Conservation (phyloP, 2,797 vertebrate genomes). For the Trematomus bernacchii region DNA sequence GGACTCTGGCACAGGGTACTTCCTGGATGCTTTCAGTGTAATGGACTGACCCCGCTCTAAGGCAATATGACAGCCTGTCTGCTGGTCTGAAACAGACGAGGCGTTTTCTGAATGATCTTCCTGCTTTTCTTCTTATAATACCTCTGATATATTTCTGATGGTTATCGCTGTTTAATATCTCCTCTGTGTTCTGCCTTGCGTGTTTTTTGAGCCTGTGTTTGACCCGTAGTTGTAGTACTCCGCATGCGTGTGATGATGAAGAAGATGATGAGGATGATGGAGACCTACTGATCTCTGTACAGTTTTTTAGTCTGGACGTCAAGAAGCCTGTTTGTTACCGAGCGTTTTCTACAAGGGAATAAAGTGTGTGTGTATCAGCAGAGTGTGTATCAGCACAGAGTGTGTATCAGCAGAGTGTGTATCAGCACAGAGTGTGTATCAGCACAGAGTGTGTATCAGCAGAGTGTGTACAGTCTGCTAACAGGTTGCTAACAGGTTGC, state of each 20-base stretch:
- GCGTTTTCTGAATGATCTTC: constrained; percentile 40
- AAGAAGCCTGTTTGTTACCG: constrained; percentile 55
- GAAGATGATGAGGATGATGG: too few relatives aligned
- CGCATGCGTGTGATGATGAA: constrained; percentile 83
- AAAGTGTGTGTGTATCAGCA: too few relatives aligned
- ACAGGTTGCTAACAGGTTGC: constrained; percentile 74
- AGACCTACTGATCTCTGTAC: constrained; percentile 62
- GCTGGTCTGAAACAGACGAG: too few relatives aligned
- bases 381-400: too few relatives aligned
- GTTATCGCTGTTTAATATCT: constrained; percentile 42
- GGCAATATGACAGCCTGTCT: too few relatives aligned
- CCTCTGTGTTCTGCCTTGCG: constrained; percentile 59
- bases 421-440: constrained; percentile 59
- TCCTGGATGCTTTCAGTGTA: too few relatives aligned
- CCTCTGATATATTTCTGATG: constrained; percentile 30
- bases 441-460: constrained; percentile 62
- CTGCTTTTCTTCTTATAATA: constrained; percentile 41
- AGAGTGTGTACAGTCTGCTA: too few relatives aligned
- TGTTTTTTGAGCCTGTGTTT: constrained; percentile 77
- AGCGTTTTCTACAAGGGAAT: constrained; percentile 70
- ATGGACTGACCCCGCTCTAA: too few relatives aligned
- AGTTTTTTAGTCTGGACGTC: constrained; percentile 65
- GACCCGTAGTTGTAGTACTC: constrained; percentile 78
- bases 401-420: too few relatives aligned
- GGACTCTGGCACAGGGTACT: too few relatives aligned